phyloP scores from a whole-genome alignment of 2,113 vertebrate species.

The Dryoscopus gambensis region DNA sequence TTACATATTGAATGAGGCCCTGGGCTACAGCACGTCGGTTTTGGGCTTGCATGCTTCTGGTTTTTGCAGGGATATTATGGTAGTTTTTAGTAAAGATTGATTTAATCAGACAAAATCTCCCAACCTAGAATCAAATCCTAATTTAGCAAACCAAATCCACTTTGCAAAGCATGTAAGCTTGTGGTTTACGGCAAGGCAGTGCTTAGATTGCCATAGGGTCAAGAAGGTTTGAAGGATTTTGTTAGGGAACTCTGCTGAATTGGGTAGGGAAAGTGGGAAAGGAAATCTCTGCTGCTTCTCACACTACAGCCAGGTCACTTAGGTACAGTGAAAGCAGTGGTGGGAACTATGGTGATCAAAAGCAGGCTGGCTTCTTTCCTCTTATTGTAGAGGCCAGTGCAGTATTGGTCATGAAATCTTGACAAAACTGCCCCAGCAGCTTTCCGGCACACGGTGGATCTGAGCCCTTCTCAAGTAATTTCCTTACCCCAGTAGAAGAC shows the following conservation, averaged over 20 bases:
- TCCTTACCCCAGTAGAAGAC: neutral
- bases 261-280: neutral
- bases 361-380: neutral
- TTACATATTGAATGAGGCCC: neutral
- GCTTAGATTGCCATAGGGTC: neutral
- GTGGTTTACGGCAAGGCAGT: neutral
- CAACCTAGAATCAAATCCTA: neutral
- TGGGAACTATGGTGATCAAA: neutral
- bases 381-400: neutral
- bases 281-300: neutral
- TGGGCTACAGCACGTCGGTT: neutral
- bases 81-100: constrained; percentile 7
- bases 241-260: neutral
- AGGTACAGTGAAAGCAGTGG: neutral
- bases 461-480: neutral
- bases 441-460: neutral
- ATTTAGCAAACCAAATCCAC: neutral
- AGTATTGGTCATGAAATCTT: neutral
- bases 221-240: neutral
- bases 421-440: neutral
- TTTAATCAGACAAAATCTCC: constrained; percentile 13
- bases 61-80: neutral
- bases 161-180: neutral
- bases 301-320: neutral
- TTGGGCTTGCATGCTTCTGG: neutral